Base-by-base conservation (phyloP, 2,888 invertebrate species). In the Apotomis betuletana region DNA sequence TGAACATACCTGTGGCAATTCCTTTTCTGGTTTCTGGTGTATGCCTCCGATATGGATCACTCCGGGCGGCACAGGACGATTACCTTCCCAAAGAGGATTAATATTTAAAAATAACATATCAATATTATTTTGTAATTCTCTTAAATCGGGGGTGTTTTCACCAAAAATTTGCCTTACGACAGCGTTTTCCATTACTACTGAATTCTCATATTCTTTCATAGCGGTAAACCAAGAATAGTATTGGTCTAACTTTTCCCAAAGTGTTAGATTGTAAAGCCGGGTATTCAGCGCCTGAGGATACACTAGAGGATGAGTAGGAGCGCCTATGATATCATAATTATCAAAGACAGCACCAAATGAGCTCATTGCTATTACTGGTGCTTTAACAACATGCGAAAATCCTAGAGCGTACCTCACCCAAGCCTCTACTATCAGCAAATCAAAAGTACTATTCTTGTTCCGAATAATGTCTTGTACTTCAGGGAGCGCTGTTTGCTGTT, bases 91-190 rank as follows among this genome's bases (percentile, higher is more conserved):
- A 8, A 88, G 73, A 0, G 87, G 86, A 79, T 93, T 85, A 1
- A 81, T 78, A 74, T 93, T 93, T 2, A 90, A 54, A 73, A 93
- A 85, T 36, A 91, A 55, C 81, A 92, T 79, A 62, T 88, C 85
- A 13, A 88, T 78, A 61, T 82, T 82, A n/a, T 81, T 76, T n/a
- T 67, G 74, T 15, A 85, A 75, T 62, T 81, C 79, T 10, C 55
- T 74, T 5, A 84, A 8, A 3, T 70, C 38, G 1, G 84, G 81
- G 4, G 76, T 58, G 58, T 81, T 69, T 8, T 44, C 58, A 12
- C 86, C 87, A 75, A 85, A 82, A 4, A 77, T 10, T 67, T 57
- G 73, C 58, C 68, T 79, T 0, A 77, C 55, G 61, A 79, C 68
- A 49, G 65, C 58, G 69, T 83, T 73, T 46, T 81, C 78, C 36